Conservation (phyloP, 2,797 vertebrate species). For the Crax fasciolata region DNA sequence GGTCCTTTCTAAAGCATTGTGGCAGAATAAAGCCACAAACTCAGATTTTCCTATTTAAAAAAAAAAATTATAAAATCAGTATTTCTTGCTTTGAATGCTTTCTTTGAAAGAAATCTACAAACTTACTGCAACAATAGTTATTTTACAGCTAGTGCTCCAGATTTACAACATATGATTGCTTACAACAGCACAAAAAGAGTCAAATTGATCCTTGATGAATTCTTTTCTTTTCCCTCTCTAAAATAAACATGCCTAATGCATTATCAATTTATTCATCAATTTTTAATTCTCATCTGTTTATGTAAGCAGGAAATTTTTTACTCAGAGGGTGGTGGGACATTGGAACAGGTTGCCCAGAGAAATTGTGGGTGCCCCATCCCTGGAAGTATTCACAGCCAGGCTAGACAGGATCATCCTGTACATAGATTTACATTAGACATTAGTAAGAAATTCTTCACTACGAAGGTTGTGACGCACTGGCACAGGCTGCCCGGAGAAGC, state of each 20-base stretch:
- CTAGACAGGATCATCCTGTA: too few species aligned
- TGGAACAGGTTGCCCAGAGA: neutral
- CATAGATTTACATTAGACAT: too few species aligned
- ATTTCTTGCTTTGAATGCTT: neutral
- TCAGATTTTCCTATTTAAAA: neutral
- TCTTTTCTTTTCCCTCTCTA: neutral
- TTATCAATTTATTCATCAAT: neutral
- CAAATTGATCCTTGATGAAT: neutral
- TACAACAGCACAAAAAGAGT: neutral
- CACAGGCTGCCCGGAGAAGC: neutral
- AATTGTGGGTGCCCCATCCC: neutral
- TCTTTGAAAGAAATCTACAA: neutral
- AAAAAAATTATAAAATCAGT: neutral
- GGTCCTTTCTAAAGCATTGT: neutral
- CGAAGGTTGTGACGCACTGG: too few species aligned
- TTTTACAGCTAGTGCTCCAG: neutral
- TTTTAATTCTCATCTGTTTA: neutral
- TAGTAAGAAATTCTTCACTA: neutral
- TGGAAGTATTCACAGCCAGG: too few species aligned
- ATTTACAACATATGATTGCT: conserved; percentile 1
- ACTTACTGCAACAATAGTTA: neutral
- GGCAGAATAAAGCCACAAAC: neutral
- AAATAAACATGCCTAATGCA: neutral
- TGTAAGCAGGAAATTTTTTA: neutral
- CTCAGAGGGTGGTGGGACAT: neutral